Conservation (phyloP, 2,797 vertebrate species). For the Clarias platycephalus region DNA sequence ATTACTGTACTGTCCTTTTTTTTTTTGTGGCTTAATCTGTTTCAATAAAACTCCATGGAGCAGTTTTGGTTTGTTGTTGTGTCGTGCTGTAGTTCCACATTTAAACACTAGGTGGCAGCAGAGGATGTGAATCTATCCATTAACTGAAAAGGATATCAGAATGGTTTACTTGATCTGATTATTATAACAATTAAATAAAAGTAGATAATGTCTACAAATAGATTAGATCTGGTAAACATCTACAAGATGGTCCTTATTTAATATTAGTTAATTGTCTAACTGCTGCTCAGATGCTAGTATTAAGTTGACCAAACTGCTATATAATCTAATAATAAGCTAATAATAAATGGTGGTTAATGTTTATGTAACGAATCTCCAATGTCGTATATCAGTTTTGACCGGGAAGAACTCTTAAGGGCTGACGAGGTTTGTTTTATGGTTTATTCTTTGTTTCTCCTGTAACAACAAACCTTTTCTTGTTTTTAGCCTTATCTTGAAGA, state of each 20-base stretch:
- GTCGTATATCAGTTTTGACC: background rate
- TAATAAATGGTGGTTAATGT: background rate
- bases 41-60: conserved; percentile 5
- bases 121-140: background rate
- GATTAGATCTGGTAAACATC: background rate
- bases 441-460: background rate
- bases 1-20: background rate
- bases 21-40: background rate
- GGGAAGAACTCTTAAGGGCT: background rate
- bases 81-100: background rate
- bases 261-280: background rate
- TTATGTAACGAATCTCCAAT: background rate
- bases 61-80: background rate
- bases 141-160: background rate
- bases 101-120: conserved; percentile 29
- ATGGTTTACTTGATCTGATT: background rate
- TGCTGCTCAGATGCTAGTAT: background rate
- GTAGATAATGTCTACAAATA: background rate
- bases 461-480: background rate
- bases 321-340: background rate
- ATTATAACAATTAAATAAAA: background rate
- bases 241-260: too few species aligned
- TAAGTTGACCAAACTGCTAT: background rate
- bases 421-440: background rate
- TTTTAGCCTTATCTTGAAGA: background rate